phyloP scores from a whole-genome alignment of 2,888 invertebrate genomes.

The Aleiodes alternator region DNA sequence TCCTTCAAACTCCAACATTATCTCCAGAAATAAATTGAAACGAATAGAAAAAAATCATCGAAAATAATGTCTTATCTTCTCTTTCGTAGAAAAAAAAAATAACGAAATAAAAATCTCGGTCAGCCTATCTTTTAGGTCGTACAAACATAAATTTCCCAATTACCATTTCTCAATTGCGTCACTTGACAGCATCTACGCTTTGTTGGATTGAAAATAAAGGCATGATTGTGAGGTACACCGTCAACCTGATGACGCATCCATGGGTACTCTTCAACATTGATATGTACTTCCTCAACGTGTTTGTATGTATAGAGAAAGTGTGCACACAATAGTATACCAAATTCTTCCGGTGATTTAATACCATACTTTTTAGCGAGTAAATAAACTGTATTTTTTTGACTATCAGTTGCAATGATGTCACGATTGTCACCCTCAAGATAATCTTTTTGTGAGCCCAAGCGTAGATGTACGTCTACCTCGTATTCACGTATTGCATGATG shows the following conservation, averaged over 20 bases:
- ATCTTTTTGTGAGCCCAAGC: slow-evolving; percentile 83
- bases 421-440: slow-evolving; percentile 86
- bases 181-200: slow-evolving; percentile 84
- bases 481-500: slow-evolving; percentile 84
- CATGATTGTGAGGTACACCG: slow-evolving; percentile 83
- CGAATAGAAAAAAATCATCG: not conserved
- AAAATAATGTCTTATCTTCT: not conserved
- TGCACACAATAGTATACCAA: slow-evolving; percentile 83
- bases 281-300: slow-evolving; percentile 84
- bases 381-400: slow-evolving; percentile 90
- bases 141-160: slow-evolving; percentile 59
- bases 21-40: no score
- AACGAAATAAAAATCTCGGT: slow-evolving; percentile 35
- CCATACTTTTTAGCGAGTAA: slow-evolving; percentile 87
- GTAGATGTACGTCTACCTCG: slow-evolving; percentile 85
- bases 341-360: slow-evolving; percentile 86
- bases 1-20: no score
- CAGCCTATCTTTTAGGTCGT: slow-evolving; percentile 19
- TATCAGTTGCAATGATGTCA: slow-evolving; percentile 88
- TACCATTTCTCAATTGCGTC: slow-evolving; percentile 82
- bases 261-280: slow-evolving; percentile 85
- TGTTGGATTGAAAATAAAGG: slow-evolving; percentile 84
- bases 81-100: not conserved
- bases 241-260: slow-evolving; percentile 83
- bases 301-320: slow-evolving; percentile 86